Evolutionary conservation across 2,888 invertebrate species (phyloP), one percentile per base, ranked within the genome.

Genomic region (Xanthostigma xanthostigma): DNA sequence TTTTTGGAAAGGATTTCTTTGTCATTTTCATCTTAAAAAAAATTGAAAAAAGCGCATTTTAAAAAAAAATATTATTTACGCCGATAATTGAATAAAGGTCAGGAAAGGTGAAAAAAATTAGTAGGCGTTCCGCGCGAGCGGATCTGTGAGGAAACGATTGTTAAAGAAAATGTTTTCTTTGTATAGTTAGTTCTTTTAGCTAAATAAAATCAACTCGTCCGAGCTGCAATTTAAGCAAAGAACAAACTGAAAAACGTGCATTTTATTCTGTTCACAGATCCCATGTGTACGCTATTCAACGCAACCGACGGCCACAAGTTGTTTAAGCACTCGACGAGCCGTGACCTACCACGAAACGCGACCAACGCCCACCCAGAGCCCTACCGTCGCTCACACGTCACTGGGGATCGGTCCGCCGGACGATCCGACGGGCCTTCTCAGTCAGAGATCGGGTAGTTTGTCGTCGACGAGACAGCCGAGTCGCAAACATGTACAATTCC

Each of bases 401-500:
- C 66, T 46, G 63, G 69, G 44, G 57, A 63, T 53, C 44, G 58
- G 49, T 51, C 43, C 50, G 41, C 34, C 49, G 45, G 58, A 57
- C 47, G 58, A 51, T 43, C 58, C 48, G 13, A 12, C 17, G 27
- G 27, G 67, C 70, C 10, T 63, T 62, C 64, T 64, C 66, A 2
- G 67, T 68, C 53, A 65, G 70, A 2, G 60, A 59, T 47, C 71
- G 71, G 44, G 2, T 12, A 47, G 47, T 38, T 14, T 39, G 51
- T 53, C 41, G 12, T 41, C 41, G 1, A 41, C 41, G 2, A 41
- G 42, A 33, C 34, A 46, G 9, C 49, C 45, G 14, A 48, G 48
- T 48, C 35, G 79, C 60, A 83, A 83, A 56, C 81, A 81, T 55
- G 83, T 83, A 0, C 81, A 83, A 60, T 84, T 83, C 58, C 79